A percentile compares a stretch with the other conserved stretches of the same genome.
Conservation (phyloP, 2,888 invertebrate species). For the Plutella xylostella region DNA sequence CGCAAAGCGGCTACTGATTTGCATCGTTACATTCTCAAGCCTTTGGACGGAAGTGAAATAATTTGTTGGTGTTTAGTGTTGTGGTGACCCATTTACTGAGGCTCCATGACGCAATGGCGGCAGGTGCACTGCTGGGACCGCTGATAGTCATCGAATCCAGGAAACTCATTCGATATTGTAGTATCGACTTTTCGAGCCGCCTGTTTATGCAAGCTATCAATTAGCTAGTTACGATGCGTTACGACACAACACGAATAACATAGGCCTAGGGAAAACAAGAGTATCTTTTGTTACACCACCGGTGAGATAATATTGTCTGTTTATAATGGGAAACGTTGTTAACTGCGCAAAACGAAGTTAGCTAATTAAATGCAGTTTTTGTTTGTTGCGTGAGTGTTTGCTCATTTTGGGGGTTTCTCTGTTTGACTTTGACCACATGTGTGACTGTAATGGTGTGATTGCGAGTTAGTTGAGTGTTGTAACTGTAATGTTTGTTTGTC, state of each 20-base stretch:
- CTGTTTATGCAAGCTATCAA: slow-evolving; percentile 61
- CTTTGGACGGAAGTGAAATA: slow-evolving; percentile 7
- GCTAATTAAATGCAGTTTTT: no score
- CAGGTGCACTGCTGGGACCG: slow-evolving; percentile 15
- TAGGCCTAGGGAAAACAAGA: slow-evolving; percentile 38
- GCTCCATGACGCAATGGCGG: slow-evolving; percentile 8
- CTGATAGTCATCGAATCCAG: slow-evolving; percentile 40
- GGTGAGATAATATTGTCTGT: slow-evolving; percentile 25
- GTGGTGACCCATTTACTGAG: slow-evolving; percentile 15
- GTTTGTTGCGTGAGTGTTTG: not conserved
- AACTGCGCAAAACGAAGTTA: no score
- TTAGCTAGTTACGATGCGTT: slow-evolving; percentile 55
- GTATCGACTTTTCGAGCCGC: slow-evolving; percentile 34
- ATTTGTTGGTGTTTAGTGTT: not conserved
- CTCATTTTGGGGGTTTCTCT: not conserved
- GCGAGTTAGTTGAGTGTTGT: slow-evolving; percentile 23
- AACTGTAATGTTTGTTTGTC: slow-evolving; percentile 20
- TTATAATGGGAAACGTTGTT: not conserved
- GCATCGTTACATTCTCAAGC: slow-evolving; percentile 6
- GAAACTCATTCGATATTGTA: slow-evolving; percentile 42
- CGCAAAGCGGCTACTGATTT: slow-evolving; percentile 3
- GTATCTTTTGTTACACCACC: slow-evolving; percentile 32
- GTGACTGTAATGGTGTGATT: not conserved
- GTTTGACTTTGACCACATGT: not conserved
- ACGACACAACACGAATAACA: slow-evolving; percentile 34